These are phyloP conservation scores for Cordilura impudica DNA, from an alignment of 2,888 invertebrate species.

Conservation along the genomic window DNA sequence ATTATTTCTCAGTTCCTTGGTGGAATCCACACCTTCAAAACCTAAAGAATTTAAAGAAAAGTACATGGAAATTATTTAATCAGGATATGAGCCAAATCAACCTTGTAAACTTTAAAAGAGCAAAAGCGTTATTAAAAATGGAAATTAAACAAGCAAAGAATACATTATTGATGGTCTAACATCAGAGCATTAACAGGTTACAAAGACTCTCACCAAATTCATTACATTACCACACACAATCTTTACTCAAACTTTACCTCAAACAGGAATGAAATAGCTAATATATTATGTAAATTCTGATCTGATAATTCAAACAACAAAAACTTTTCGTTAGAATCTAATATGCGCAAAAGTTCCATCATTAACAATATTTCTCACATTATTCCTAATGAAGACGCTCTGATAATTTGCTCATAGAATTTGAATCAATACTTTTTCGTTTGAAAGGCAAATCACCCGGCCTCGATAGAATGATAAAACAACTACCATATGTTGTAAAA, in stretches of 20 bases:
- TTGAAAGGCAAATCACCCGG: too few relatives aligned
- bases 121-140: constrained; percentile 24
- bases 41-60: constrained; percentile 33
- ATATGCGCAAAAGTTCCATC: too few relatives aligned
- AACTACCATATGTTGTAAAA: not conserved
- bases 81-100: constrained; percentile 21
- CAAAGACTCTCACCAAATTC: not conserved
- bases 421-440: not conserved
- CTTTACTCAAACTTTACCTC: not conserved
- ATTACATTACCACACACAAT: not conserved
- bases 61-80: constrained; percentile 23
- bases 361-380: too few relatives aligned
- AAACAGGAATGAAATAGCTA: too few relatives aligned
- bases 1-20: constrained; percentile 18
- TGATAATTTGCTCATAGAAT: not conserved
- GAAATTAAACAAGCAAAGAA: constrained; percentile 40
- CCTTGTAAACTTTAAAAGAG: constrained; percentile 38
- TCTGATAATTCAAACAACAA: not conserved
- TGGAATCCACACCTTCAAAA: constrained; percentile 13
- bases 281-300: not conserved
- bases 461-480: constrained; percentile 20
- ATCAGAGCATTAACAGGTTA: constrained; percentile 33
- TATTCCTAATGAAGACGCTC: too few relatives aligned
- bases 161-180: constrained; percentile 22
- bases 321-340: not conserved